These are phyloP conservation scores for Pherbina coryleti DNA, from an alignment of 2,888 invertebrate genomes.

Conservation along the genomic window DNA sequence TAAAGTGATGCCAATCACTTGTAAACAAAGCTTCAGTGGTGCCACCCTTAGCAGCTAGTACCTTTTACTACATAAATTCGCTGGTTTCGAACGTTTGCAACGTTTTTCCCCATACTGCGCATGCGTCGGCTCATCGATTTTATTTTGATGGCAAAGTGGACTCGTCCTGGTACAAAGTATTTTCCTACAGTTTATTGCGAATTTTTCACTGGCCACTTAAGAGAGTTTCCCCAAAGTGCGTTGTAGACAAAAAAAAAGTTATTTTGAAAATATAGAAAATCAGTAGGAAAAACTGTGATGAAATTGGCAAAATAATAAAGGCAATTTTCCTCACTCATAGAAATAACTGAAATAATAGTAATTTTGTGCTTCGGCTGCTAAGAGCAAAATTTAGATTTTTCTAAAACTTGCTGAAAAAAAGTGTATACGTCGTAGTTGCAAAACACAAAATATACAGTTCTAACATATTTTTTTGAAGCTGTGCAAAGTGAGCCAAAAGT, in stretches of 20 bases:
- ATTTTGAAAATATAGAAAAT: not conserved
- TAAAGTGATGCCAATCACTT: not conserved
- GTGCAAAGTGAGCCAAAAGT: not conserved
- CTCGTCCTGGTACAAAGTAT: not conserved
- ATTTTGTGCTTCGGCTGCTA: not conserved
- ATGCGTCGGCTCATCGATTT: constrained; percentile 34
- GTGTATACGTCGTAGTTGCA: constrained; percentile 16
- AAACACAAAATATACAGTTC: not conserved
- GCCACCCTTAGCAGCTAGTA: not conserved
- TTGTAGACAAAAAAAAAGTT: not conserved
- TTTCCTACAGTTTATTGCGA: constrained; percentile 29
- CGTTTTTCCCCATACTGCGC: not conserved
- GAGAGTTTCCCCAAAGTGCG: constrained; percentile 14
- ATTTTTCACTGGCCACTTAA: constrained; percentile 14
- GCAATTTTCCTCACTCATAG: not conserved
- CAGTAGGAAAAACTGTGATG: constrained; percentile 1
- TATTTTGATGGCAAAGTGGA: not conserved
- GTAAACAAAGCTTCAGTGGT: not conserved
- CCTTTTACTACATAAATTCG: not conserved
- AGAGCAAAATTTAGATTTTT: too few species aligned
- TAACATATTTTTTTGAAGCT: not conserved
- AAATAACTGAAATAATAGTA: not conserved
- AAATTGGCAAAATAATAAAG: not conserved
- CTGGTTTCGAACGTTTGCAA: not conserved
- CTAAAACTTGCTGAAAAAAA: constrained; percentile 7